These are phyloP conservation scores for Aphelinus certus DNA, from an alignment of 1,140 invertebrate species.

Conservation along the genomic window DNA sequence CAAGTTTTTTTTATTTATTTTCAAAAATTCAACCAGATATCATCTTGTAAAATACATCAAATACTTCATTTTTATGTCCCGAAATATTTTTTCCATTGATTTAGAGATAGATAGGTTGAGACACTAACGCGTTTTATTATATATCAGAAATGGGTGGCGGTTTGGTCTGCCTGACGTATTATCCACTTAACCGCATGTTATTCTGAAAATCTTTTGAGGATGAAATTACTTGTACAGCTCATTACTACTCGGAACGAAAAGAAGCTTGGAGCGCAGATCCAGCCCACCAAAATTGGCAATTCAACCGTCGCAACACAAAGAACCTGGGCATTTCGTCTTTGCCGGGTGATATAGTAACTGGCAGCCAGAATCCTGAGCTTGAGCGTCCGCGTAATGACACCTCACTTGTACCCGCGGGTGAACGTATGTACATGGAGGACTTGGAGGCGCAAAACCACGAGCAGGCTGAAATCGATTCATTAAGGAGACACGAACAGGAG, in stretches of 20 bases:
- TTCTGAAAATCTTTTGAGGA: background rate
- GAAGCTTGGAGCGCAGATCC: slow-evolving; percentile 83
- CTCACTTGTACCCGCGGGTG: background rate
- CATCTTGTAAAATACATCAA: too few relatives aligned
- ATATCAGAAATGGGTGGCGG: too few relatives aligned
- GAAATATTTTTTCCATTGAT: too few relatives aligned
- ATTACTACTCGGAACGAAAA: slow-evolving; percentile 72
- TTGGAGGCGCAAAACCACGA: slow-evolving; percentile 58
- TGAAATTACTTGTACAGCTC: slow-evolving; percentile 57
- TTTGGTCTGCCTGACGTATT: too few relatives aligned
- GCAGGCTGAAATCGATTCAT: slow-evolving; percentile 73
- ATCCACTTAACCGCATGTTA: background rate
- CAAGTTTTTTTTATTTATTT: too few relatives aligned
- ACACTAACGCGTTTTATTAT: too few relatives aligned
- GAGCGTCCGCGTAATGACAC: slow-evolving; percentile 14
- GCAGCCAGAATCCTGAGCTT: background rate
- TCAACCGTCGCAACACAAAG: slow-evolving; percentile 73
- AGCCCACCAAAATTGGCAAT: slow-evolving; percentile 76
- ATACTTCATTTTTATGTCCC: too few relatives aligned
- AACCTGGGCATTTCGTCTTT: slow-evolving; percentile 56
- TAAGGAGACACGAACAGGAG: slow-evolving; percentile 78
- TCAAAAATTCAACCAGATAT: too few relatives aligned
- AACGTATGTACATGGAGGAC: slow-evolving; percentile 56
- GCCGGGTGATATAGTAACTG: slow-evolving; percentile 55
- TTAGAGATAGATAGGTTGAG: too few relatives aligned